Conservation (phyloP, 2,888 invertebrate species). For the Oscheius myriophilus region DNA sequence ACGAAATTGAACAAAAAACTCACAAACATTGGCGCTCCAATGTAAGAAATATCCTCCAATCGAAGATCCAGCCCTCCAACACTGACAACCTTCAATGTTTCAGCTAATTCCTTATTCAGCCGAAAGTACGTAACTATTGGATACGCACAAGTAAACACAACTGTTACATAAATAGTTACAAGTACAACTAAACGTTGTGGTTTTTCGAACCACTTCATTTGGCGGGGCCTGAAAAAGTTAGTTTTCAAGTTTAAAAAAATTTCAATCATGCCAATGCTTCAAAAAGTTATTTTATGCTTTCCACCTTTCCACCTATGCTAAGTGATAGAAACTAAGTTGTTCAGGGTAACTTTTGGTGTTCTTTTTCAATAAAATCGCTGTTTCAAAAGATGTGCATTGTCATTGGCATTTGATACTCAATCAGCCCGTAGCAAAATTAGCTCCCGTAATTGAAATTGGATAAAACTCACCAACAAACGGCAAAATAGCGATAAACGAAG, state of each 20-base stretch:
- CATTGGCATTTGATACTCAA: too few species aligned
- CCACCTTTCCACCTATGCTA: too few species aligned
- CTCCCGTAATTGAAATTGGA: too few species aligned
- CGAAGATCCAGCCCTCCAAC: neutral
- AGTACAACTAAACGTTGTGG: neutral
- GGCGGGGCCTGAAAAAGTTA: neutral
- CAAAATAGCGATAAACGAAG: conserved; percentile 13
- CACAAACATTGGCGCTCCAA: conserved; percentile 21
- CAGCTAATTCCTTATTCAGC: neutral
- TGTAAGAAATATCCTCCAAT: conserved; percentile 4
- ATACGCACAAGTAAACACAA: neutral
- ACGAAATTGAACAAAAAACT: too few species aligned
- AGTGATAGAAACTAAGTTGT: too few species aligned
- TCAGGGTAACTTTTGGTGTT: too few species aligned
- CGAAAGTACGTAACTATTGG: neutral
- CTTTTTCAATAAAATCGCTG: too few species aligned
- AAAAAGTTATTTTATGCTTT: too few species aligned
- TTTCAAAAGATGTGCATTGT: too few species aligned
- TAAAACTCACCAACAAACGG: conserved; percentile 10
- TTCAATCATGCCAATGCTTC: too few species aligned
- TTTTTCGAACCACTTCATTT: conserved; percentile 8
- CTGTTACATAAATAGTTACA: neutral
- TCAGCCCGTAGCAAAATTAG: too few species aligned
- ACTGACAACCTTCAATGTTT: neutral
- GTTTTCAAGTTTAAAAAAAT: too few species aligned